Base-by-base conservation (phyloP, 2,888 invertebrate species). In the Hemicrepidius hirtus region DNA sequence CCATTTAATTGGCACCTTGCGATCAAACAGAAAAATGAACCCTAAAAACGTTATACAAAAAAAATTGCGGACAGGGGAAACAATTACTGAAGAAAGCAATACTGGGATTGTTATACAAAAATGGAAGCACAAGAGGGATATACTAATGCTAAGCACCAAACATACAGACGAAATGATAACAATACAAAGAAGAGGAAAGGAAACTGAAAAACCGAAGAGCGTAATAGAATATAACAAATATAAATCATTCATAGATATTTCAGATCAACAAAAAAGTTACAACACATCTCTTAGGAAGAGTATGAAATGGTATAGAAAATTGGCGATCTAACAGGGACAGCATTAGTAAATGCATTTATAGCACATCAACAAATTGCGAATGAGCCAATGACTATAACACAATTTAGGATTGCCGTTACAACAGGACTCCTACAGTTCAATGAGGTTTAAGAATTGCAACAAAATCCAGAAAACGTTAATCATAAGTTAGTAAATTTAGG, bases 201-300 rank as follows among this genome's bases (percentile, higher is more conserved):
- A 71, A 21, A 41, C 13, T 0, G 3, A 28, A 57, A 71, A 71
- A 35, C 65, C 71, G 12, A 24, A 64, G 18, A 37, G 40, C 12
- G 18, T 71, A n/a, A n/a, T 62, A n/a, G 64, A 72, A 16, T 74
- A 71, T 50, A 74, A 74, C 28, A 71, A 71, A 63, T 21, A 57
- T 59, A 71, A 74, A 71, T 46, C 40, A 18, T 67, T 20, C 28
- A 74, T 74, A n/a, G 73, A 73, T 60, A 0, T 62, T 6, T 57
- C 32, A 2, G 63, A 59, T n/a, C 69, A 73, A 41, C 32, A 49
- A 37, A 65, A 44, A 46, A 55, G 77, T n/a, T 78, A 79, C 46
- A 67, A 71, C 50, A 75, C 80, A 35, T 74, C 78, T 50, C 73
- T 81, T 24, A 67, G 80, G 46, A 79, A 76, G 75, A 41, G 67